Evolutionary conservation across 2,888 invertebrate genomes (phyloP).

Genomic region (Copidosoma aretas): DNA sequence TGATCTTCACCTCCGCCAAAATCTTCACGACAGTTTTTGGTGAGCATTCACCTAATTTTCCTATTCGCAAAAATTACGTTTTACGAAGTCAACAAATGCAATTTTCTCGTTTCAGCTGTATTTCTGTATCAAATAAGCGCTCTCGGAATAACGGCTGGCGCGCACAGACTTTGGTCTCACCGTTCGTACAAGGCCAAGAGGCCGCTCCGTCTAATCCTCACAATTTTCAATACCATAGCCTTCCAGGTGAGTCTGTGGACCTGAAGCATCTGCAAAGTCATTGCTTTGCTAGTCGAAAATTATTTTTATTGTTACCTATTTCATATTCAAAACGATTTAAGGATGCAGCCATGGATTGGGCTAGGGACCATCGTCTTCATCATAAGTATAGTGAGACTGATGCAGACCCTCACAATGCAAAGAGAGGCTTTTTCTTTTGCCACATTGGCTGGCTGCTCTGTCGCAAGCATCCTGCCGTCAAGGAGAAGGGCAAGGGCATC

Average conservation of each 20-base stretch:
- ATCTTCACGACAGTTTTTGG: slow-evolving; percentile 75
- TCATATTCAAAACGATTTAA: slow-evolving; percentile 50
- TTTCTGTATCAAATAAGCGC: slow-evolving; percentile 79
- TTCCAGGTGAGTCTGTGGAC: slow-evolving; percentile 73
- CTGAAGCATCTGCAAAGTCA: no score
- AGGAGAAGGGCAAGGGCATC: slow-evolving; percentile 78
- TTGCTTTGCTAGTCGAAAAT: no score
- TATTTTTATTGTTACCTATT: no score
- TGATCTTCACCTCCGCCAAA: slow-evolving; percentile 77
- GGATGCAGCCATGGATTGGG: slow-evolving; percentile 81
- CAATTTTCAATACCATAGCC: slow-evolving; percentile 85
- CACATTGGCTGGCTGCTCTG: slow-evolving; percentile 87
- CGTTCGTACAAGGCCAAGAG: slow-evolving; percentile 93
- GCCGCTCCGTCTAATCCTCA: slow-evolving; percentile 82
- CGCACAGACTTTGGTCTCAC: slow-evolving; percentile 95
- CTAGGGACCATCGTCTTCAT: slow-evolving; percentile 80
- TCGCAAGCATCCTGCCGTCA: slow-evolving; percentile 87
- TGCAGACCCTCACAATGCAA: slow-evolving; percentile 93
- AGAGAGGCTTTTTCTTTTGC: slow-evolving; percentile 91
- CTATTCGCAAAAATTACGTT: neutral
- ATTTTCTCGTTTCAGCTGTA: slow-evolving; percentile 67
- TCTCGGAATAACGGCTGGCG: slow-evolving; percentile 95
- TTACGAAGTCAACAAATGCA: no score
- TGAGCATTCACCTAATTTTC: slow-evolving; percentile 62
- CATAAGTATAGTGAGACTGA: slow-evolving; percentile 94